Base-by-base conservation (phyloP, 2,888 invertebrate genomes). In the Stomorhina lunata region DNA sequence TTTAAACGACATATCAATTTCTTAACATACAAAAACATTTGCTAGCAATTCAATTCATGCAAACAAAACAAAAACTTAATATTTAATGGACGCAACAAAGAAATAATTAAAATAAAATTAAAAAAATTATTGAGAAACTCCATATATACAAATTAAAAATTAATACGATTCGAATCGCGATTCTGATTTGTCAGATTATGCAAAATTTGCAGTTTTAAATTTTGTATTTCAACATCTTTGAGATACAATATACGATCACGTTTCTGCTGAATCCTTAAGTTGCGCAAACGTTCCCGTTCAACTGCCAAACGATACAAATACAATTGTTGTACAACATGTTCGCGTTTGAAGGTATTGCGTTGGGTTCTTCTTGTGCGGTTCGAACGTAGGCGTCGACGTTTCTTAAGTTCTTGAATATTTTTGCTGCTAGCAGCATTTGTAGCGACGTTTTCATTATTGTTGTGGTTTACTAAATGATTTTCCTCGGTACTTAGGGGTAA, bases 201-300 rank as follows among this genome's bases (percentile, higher is more conserved):
- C 27, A 85, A 43, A 43, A 85, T 84, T 72, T 84, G 68, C 29
- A 85, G 29, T 66, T 85, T 85, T n/a, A 85, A 68, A 40, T 85
- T 85, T 72, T 84, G 85, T 57, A 85, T 84, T 68, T 84, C 77
- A 32, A 85, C 48, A 27, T 85, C 85, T 55, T 85, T 84, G 6
- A 65, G 83, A 27, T 84, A 83, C 10, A 85, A 65, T n/a, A 84
- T 55, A 4, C 79, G 69, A 48, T 85, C 84, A 12, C 84, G 85
- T 55, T 80, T 84, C 29, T 84, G 82, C 32, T 85, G 85, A 22
- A 81, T 12, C 9, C 78, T 75, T 12, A 85, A 50, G 4, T 48
- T 76, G 22, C 69, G 79, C 32, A 85, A 50, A 7, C 84, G 83
- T 71, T 84, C 84, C 2, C 83, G 81, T 37, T 84, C 85, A 29